These are phyloP conservation scores for Conistra vaccinii DNA, from an alignment of 2,888 invertebrate species.

Conservation along the genomic window DNA sequence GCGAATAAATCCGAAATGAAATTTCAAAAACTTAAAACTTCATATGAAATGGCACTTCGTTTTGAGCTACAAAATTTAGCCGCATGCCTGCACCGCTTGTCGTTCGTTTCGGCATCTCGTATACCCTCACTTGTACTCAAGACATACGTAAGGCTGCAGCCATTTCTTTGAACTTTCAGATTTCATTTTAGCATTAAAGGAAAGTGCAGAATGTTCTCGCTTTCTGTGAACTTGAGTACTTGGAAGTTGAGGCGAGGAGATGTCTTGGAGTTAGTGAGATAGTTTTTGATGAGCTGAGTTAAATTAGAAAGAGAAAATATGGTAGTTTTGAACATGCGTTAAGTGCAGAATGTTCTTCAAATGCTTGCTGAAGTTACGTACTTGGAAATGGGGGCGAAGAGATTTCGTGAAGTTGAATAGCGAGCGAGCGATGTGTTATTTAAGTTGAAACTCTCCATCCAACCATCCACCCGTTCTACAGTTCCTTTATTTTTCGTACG, in stretches of 20 bases:
- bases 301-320: too few relatives aligned
- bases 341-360: too few relatives aligned
- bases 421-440: neutral
- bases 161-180: neutral
- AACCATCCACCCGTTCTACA: neutral
- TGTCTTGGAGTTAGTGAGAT: neutral
- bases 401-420: neutral
- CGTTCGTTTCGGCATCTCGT: neutral
- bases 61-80: neutral
- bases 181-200: too few relatives aligned
- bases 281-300: slow-evolving; percentile 1
- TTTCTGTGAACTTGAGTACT: neutral
- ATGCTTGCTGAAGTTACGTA: neutral
- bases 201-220: neutral
- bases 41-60: neutral
- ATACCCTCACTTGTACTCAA: neutral
- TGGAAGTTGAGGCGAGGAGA: neutral
- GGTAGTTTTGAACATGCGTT: neutral
- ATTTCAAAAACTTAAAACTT: neutral
- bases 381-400: neutral
- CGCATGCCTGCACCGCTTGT: too few relatives aligned
- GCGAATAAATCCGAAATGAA: too few relatives aligned
- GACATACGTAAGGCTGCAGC: neutral
- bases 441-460: neutral
- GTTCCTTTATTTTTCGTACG: neutral